phyloP scores from a whole-genome alignment of 2,888 invertebrate species.

The Erebia aethiops region DNA sequence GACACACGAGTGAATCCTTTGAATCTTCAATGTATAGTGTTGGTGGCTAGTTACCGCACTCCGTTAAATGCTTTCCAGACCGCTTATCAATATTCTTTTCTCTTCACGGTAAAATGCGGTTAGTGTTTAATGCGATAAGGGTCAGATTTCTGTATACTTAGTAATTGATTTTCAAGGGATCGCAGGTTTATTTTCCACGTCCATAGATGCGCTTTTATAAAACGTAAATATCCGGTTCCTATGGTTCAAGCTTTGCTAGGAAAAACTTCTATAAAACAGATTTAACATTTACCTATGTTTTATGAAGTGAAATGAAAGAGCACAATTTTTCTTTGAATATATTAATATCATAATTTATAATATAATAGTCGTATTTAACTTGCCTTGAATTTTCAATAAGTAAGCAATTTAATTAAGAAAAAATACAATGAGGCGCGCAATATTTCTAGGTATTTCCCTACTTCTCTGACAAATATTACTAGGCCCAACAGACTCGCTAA shows the following conservation, averaged over 20 bases:
- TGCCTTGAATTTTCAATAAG: no score
- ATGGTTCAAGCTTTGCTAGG: neutral
- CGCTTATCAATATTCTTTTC: constrained; percentile 40
- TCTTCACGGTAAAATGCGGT: constrained; percentile 35
- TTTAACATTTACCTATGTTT: no score
- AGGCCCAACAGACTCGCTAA: neutral
- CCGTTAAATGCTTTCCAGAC: constrained; percentile 42
- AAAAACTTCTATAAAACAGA: neutral
- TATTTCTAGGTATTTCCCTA: no score
- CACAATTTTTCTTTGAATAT: no score
- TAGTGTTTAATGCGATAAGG: constrained; percentile 31
- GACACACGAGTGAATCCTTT: constrained; percentile 29
- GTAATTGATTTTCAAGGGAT: constrained; percentile 12
- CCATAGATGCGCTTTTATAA: constrained; percentile 8
- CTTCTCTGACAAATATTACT: no score
- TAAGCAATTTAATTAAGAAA: no score
- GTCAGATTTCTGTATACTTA: constrained; percentile 19
- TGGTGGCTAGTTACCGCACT: constrained; percentile 31
- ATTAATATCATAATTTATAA: no score
- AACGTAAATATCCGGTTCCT: constrained; percentile 14
- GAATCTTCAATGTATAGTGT: constrained; percentile 40
- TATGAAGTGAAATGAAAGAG: no score
- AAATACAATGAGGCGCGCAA: no score
- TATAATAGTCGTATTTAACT: no score
- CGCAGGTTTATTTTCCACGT: constrained; percentile 1